Conservation (phyloP, 2,113 vertebrate species). For the Mystacornis crossleyi region DNA sequence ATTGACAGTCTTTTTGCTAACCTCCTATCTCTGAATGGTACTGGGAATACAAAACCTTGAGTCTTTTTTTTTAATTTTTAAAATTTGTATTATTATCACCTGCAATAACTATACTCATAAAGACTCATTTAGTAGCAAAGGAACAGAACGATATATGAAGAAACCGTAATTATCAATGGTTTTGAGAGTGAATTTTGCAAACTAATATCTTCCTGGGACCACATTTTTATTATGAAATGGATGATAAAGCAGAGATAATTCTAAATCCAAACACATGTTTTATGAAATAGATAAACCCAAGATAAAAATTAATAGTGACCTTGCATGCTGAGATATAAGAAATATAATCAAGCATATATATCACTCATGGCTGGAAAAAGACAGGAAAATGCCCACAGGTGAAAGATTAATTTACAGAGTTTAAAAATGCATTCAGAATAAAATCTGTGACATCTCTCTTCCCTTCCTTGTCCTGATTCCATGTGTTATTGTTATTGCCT, state of each 20-base stretch:
- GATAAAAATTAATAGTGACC: conserved; percentile 64
- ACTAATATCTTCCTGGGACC: conserved; percentile 36
- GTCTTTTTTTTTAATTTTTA: not conserved
- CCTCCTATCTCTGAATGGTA: not conserved
- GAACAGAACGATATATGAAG: conserved; percentile 19
- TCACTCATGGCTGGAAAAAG: not conserved
- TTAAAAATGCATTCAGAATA: conserved; percentile 39
- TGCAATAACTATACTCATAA: conserved; percentile 46
- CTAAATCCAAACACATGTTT: conserved; percentile 42
- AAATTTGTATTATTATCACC: conserved; percentile 29
- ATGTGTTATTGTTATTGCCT: not conserved
- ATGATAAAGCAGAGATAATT: conserved; percentile 63
- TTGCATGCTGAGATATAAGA: not conserved
- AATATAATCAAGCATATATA: conserved; percentile 26
- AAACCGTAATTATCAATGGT: conserved; percentile 60
- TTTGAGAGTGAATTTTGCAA: conserved; percentile 53
- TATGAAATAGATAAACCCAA: conserved; percentile 39
- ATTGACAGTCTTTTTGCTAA: conserved; percentile 26
- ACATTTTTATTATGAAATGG: conserved; percentile 54
- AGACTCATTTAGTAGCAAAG: not conserved
- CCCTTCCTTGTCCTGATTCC: not conserved
- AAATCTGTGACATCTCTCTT: not conserved
- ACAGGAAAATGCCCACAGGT: conserved; percentile 2
- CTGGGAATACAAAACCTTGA: not conserved
- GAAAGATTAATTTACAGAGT: conserved; percentile 28